These are phyloP conservation scores for Okapia johnstoni DNA, from an alignment of 2,113 vertebrate genomes.

Conservation along the genomic window DNA sequence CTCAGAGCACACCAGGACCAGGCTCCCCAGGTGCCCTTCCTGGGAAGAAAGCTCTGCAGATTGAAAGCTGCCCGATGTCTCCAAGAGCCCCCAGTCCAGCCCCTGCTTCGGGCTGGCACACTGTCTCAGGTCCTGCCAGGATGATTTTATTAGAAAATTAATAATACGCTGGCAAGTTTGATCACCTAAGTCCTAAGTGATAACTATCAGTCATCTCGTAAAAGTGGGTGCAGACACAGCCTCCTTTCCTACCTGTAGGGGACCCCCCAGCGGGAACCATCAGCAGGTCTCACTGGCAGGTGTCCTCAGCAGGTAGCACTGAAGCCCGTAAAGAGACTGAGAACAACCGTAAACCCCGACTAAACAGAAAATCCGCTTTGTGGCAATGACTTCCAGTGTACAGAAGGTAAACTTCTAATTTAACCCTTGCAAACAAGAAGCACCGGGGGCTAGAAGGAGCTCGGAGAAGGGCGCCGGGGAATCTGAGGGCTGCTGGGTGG, in stretches of 20 bases:
- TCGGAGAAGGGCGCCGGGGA: rapidly evolving
- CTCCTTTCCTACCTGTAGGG: neutral
- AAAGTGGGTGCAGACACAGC: neutral
- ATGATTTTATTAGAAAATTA: conserved; percentile 1
- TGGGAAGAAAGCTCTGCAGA: neutral
- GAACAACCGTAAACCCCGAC: neutral
- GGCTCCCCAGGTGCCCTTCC: neutral
- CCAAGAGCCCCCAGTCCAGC: neutral
- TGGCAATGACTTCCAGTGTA: rapidly evolving
- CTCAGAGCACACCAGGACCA: too few species aligned
- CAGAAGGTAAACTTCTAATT: neutral
- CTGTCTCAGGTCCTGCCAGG: neutral
- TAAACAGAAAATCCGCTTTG: rapidly evolving
- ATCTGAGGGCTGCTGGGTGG: rapidly evolving
- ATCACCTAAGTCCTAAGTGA: neutral
- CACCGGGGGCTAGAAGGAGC: rapidly evolving
- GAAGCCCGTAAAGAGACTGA: neutral
- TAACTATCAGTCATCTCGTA: neutral
- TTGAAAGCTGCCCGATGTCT: rapidly evolving
- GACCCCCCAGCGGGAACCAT: neutral
- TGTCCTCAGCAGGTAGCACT: neutral
- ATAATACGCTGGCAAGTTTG: neutral
- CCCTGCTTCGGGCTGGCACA: neutral
- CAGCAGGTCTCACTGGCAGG: rapidly evolving
- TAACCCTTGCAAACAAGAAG: neutral